These are phyloP conservation scores for Sylvicapra grimmia DNA, from an alignment of 2,113 vertebrate species.

Conservation along the genomic window DNA sequence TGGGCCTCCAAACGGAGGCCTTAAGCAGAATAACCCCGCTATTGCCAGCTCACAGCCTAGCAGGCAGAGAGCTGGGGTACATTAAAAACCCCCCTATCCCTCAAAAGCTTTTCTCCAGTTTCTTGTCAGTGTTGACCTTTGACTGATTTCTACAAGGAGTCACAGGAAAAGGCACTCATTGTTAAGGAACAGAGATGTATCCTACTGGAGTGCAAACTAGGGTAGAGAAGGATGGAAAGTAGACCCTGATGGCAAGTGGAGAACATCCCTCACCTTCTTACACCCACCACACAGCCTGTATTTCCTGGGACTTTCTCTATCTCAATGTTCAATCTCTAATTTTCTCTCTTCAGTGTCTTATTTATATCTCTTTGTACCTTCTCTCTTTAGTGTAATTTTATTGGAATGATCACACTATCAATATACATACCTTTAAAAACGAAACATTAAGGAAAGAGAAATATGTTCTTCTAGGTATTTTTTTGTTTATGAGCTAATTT, in stretches of 20 bases:
- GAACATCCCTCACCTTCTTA: background rate
- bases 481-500: background rate
- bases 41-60: background rate
- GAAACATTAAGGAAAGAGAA: background rate
- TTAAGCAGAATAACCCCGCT: background rate
- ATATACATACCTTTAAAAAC: background rate
- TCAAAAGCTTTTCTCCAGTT: background rate
- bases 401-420: background rate
- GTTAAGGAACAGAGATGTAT: background rate
- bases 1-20: background rate
- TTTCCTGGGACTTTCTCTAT: background rate
- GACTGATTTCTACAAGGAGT: background rate
- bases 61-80: background rate
- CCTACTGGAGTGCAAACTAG: background rate
- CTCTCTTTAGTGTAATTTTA: background rate
- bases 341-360: background rate
- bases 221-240: background rate
- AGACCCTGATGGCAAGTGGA: background rate
- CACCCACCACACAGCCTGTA: accelerated
- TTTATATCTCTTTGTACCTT: background rate
- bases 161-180: background rate
- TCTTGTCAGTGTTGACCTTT: background rate
- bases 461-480: background rate
- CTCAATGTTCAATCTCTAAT: background rate
- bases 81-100: background rate